Evolutionary conservation across 2,888 invertebrate genomes (phyloP).

Genomic region (Lottia gigantea): DNA sequence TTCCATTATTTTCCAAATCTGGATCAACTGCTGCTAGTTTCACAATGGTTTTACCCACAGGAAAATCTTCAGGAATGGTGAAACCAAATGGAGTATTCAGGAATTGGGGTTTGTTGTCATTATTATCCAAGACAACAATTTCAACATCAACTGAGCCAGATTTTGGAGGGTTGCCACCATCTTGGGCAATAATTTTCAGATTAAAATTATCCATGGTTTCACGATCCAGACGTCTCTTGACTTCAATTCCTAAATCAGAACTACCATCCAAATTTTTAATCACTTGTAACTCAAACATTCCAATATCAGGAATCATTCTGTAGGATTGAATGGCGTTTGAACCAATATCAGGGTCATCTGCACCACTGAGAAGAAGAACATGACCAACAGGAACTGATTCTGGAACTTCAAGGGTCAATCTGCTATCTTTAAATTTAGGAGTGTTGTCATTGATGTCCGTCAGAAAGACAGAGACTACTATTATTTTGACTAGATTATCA

Average conservation of each 20-base stretch:
- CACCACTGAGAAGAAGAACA: slow-evolving; percentile 46
- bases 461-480: slow-evolving; percentile 23
- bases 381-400: slow-evolving; percentile 44
- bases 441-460: slow-evolving; percentile 54
- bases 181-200: slow-evolving; percentile 51
- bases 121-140: slow-evolving; percentile 54
- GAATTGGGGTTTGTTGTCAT: slow-evolving; percentile 56
- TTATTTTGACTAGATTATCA: slow-evolving; percentile 9
- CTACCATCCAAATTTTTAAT: slow-evolving; percentile 41
- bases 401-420: slow-evolving; percentile 42
- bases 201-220: slow-evolving; percentile 52
- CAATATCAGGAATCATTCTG: slow-evolving; percentile 43
- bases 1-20: slow-evolving; percentile 84
- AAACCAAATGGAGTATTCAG: slow-evolving; percentile 41
- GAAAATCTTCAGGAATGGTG: slow-evolving; percentile 47
- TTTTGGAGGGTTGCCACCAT: slow-evolving; percentile 51
- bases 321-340: slow-evolving; percentile 52
- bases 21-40: slow-evolving; percentile 82
- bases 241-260: slow-evolving; percentile 50
- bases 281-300: slow-evolving; percentile 50
- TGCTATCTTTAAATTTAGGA: slow-evolving; percentile 42
- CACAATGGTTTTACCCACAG: slow-evolving; percentile 42
- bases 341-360: slow-evolving; percentile 48
- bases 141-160: slow-evolving; percentile 53
- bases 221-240: slow-evolving; percentile 52